Percentiles rank a stretch among this genome's conserved stretches.
phyloP scores from a whole-genome alignment of 1,140 invertebrate species.

The Pseudoatta argentina region DNA sequence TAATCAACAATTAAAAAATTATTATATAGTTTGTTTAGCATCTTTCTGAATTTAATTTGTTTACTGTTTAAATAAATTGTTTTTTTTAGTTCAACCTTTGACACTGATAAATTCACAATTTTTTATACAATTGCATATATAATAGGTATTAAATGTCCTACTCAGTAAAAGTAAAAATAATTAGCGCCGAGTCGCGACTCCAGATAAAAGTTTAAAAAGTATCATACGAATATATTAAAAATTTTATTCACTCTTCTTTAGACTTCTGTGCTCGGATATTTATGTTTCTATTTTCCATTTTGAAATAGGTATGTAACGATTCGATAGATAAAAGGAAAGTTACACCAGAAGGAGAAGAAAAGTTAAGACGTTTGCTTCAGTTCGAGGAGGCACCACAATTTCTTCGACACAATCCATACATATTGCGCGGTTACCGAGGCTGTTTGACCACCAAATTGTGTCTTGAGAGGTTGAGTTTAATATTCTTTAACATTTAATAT shows the following conservation, averaged over 20 bases:
- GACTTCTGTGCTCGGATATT: background rate
- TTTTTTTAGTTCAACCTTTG: background rate
- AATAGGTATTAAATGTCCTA: background rate
- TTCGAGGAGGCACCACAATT: constrained; percentile 92
- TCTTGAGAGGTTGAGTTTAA: constrained; percentile 91
- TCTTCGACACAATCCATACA: constrained; percentile 93
- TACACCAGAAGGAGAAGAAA: constrained; percentile 82
- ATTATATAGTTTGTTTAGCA: background rate
- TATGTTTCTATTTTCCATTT: background rate
- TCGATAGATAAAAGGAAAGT: constrained; percentile 79
- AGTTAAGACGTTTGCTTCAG: constrained; percentile 84
- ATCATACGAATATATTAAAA: background rate
- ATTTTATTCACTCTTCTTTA: background rate
- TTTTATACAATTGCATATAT: background rate
- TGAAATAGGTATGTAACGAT: constrained; percentile 61
- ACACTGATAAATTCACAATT: background rate
- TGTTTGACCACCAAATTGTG: constrained; percentile 93
- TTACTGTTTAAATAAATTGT: background rate
- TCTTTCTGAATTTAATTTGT: background rate
- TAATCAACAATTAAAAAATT: background rate
- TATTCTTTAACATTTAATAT: background rate
- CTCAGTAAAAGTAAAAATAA: background rate
- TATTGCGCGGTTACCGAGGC: constrained; percentile 91
- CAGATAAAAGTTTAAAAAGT: background rate
- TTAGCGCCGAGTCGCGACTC: no score